Conservation (phyloP, 2,888 invertebrate species). For the Phorcus lineatus region DNA sequence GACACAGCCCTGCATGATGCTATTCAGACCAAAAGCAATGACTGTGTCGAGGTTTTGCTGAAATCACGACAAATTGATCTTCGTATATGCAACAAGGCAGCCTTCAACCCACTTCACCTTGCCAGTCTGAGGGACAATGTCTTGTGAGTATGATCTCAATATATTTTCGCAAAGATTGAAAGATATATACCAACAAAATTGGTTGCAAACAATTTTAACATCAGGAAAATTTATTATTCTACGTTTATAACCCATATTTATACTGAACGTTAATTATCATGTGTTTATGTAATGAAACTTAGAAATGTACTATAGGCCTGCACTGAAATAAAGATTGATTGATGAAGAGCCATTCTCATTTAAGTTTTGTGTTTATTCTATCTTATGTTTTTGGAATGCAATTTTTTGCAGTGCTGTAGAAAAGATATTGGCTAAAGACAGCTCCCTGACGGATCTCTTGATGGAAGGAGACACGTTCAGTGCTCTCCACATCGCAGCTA, state of each 20-base stretch:
- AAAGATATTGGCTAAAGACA: neutral
- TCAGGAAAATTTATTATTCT: too few relatives aligned
- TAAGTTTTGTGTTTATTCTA: too few relatives aligned
- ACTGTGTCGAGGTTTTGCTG: neutral
- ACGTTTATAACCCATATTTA: too few relatives aligned
- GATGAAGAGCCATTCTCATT: too few relatives aligned
- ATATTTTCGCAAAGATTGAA: too few relatives aligned
- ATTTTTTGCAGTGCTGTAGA: slow-evolving; percentile 22
- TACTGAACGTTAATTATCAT: too few relatives aligned
- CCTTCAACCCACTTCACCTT: slow-evolving; percentile 1
- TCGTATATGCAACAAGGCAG: neutral
- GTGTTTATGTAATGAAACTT: too few relatives aligned
- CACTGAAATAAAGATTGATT: too few relatives aligned
- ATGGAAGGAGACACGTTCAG: neutral
- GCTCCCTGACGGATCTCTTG: neutral
- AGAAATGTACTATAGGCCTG: too few relatives aligned
- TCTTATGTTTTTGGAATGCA: too few relatives aligned
- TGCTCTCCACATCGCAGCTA: slow-evolving; percentile 15
- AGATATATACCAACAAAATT: too few relatives aligned
- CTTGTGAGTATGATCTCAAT: neutral
- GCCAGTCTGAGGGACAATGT: neutral
- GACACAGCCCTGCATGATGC: slow-evolving; percentile 14
- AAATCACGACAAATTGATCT: neutral
- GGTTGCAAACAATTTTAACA: too few relatives aligned
- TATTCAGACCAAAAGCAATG: neutral